Conservation (phyloP, 2,797 vertebrate genomes). For the Orestias chungarensis region DNA sequence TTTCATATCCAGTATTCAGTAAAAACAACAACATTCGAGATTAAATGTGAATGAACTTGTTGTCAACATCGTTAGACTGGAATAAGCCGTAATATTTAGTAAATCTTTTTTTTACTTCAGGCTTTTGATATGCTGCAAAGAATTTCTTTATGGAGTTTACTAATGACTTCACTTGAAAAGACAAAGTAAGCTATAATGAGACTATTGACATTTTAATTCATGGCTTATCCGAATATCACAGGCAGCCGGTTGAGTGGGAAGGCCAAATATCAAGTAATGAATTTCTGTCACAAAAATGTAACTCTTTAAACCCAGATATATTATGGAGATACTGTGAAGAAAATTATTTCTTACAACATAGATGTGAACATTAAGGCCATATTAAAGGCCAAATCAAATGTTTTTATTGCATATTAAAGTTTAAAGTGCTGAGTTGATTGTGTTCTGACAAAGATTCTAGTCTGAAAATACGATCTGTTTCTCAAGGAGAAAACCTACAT, state of each 20-base stretch:
- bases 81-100: slow-evolving; percentile 7
- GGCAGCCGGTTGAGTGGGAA: slow-evolving; percentile 8
- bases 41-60: slow-evolving; percentile 5
- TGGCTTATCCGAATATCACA: slow-evolving; percentile 13
- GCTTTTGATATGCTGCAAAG: neutral
- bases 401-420: slow-evolving; percentile 43
- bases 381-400: slow-evolving; percentile 34
- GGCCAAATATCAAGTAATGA: slow-evolving; percentile 40
- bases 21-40: neutral
- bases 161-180: neutral
- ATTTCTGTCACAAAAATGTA: slow-evolving; percentile 26
- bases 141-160: neutral
- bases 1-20: slow-evolving; percentile 10
- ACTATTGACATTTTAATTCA: slow-evolving; percentile 7
- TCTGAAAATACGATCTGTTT: neutral
- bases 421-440: slow-evolving; percentile 18
- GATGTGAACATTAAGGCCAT: slow-evolving; percentile 31
- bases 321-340: slow-evolving; percentile 36
- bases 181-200: slow-evolving; percentile 1
- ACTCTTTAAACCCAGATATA: slow-evolving; percentile 27
- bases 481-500: neutral
- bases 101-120: neutral
- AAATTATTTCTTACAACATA: slow-evolving; percentile 35
- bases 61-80: neutral
- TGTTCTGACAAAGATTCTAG: slow-evolving; percentile 10